Conservation (phyloP, 2,888 invertebrate species). For the Asteroscopus sphinx region DNA sequence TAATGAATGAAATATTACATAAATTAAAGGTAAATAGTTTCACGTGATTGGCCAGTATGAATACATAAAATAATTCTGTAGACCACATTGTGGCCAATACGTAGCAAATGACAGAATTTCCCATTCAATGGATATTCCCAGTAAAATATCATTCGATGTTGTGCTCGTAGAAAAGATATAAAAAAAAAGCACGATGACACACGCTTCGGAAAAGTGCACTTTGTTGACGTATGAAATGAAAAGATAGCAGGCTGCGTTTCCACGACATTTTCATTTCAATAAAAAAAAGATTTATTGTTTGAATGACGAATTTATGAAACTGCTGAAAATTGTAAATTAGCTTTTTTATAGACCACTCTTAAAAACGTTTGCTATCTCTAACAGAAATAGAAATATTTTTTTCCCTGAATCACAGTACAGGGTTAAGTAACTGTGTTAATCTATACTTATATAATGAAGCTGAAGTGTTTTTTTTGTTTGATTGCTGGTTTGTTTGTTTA, state of each 20-base stretch:
- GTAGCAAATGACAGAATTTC: constrained; percentile 18
- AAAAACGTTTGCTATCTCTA: too few relatives aligned
- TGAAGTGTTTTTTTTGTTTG: too few relatives aligned
- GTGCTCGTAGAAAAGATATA: constrained; percentile 20
- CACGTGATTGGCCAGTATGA: constrained; percentile 20
- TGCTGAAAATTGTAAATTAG: too few relatives aligned
- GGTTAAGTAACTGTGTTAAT: too few relatives aligned
- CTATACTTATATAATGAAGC: too few relatives aligned
- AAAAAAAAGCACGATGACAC: constrained; percentile 25
- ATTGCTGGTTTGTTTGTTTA: too few relatives aligned
- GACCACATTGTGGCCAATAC: constrained; percentile 12
- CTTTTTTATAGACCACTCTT: too few relatives aligned
- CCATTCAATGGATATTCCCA: constrained; percentile 29
- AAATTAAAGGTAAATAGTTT: constrained; percentile 25
- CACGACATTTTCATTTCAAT: not conserved
- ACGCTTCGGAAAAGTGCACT: constrained; percentile 31
- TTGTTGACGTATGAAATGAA: constrained; percentile 40
- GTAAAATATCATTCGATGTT: constrained; percentile 41
- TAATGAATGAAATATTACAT: constrained; percentile 35
- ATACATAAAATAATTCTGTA: constrained; percentile 27
- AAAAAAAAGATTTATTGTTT: constrained; percentile 40
- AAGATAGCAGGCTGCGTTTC: constrained; percentile 30
- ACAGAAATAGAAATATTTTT: too few relatives aligned
- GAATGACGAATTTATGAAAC: constrained; percentile 28
- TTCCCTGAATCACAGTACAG: too few relatives aligned